A percentile compares a stretch with the other conserved stretches of the same genome.
These are phyloP conservation scores for Andrena flavipes DNA, from an alignment of 2,888 invertebrate genomes.

Conservation along the genomic window DNA sequence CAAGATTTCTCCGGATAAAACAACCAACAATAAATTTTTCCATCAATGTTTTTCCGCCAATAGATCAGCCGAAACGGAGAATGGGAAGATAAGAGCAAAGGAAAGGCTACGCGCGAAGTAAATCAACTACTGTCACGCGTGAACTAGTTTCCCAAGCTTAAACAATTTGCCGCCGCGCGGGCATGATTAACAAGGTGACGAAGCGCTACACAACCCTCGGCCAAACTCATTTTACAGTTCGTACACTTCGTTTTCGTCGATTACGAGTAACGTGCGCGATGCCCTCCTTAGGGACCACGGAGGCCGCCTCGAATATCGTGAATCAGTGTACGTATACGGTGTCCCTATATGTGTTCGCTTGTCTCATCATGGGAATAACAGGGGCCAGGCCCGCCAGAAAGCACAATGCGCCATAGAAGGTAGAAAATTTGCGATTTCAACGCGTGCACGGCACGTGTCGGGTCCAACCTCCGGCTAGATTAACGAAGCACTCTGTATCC, in stretches of 20 bases:
- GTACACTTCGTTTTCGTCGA: slow-evolving; percentile 37
- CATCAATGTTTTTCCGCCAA: no score
- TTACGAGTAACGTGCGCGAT: slow-evolving; percentile 19
- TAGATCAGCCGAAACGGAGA: no score
- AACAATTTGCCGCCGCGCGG: slow-evolving; percentile 19
- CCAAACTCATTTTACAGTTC: slow-evolving; percentile 49
- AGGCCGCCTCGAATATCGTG: slow-evolving; percentile 26
- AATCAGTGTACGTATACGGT: slow-evolving; percentile 9
- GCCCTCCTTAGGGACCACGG: slow-evolving; percentile 26
- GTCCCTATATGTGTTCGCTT: slow-evolving; percentile 1
- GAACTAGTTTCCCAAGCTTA: not conserved
- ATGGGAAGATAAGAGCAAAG: not conserved
- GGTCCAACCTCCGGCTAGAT: slow-evolving; percentile 57
- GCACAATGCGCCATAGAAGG: slow-evolving; percentile 56
- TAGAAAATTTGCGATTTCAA: slow-evolving; percentile 61
- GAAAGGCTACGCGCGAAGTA: not conserved
- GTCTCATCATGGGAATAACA: slow-evolving; percentile 54
- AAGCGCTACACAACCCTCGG: slow-evolving; percentile 26
- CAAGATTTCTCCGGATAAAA: no score
- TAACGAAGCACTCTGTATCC: slow-evolving; percentile 60
- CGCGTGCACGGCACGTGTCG: slow-evolving; percentile 74
- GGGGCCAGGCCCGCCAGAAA: slow-evolving; percentile 23
- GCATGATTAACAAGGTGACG: slow-evolving; percentile 51
- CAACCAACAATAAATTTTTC: no score
- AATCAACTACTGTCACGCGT: not conserved